Conservation (phyloP, 2,113 vertebrate genomes). For the Laterallus jamaicensis region DNA sequence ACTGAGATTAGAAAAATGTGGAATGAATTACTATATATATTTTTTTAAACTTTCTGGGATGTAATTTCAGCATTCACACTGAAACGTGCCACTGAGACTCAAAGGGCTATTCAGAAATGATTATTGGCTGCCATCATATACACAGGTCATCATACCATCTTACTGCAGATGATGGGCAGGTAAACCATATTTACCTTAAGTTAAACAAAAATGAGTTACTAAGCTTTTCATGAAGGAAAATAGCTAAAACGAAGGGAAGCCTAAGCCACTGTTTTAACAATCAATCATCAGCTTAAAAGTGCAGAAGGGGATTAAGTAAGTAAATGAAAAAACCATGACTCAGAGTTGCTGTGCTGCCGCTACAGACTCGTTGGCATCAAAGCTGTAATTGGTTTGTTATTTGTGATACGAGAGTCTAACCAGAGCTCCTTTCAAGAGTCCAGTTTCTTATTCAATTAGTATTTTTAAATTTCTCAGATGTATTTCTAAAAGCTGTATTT, state of each 20-base stretch:
- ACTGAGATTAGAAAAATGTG: not conserved
- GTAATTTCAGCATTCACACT: not conserved
- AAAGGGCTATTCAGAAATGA: not conserved
- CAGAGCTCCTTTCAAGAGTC: not conserved
- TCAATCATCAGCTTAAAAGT: not conserved
- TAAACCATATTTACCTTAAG: not conserved
- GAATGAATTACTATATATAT: not conserved
- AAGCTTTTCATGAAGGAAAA: not conserved
- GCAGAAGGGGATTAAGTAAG: not conserved
- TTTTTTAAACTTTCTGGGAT: not conserved
- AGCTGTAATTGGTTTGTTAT: not conserved
- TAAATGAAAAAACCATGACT: not conserved
- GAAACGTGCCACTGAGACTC: not conserved
- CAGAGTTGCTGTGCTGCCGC: not conserved
- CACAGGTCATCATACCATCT: not conserved
- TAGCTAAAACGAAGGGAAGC: not conserved
- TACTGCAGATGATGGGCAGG: not conserved
- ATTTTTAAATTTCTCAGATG: not conserved
- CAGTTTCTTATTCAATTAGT: not conserved
- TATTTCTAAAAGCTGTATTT: not conserved
- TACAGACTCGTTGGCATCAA: not conserved
- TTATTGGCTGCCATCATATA: not conserved
- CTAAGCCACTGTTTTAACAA: not conserved
- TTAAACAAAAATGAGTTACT: not conserved
- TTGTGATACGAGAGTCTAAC: not conserved